Evolutionary conservation across 2,797 vertebrate species (phyloP).

Genomic region (Pampus argenteus): DNA sequence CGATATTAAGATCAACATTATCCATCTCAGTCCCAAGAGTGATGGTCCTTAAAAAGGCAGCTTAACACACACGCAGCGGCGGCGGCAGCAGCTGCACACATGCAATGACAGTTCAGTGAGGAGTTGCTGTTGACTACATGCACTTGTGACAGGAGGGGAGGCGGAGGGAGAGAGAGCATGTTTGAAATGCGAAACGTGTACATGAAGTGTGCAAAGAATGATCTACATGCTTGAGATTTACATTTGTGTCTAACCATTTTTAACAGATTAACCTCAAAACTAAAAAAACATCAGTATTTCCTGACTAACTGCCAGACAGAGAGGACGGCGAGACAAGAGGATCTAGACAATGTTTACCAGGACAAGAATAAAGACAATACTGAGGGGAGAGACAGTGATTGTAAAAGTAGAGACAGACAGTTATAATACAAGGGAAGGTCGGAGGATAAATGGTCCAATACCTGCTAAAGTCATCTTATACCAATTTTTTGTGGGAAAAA

Average conservation of each 20-base stretch:
- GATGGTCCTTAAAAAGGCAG: conserved; percentile 64
- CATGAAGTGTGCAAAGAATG: conserved; percentile 18
- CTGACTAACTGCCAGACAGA: conserved; percentile 55
- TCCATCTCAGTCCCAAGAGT: conserved; percentile 29
- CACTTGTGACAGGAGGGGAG: conserved; percentile 40
- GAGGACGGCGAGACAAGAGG: conserved; percentile 44
- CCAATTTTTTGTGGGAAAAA: conserved; percentile 65
- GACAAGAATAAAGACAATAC: conserved; percentile 49
- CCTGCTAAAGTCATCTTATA: conserved; percentile 47
- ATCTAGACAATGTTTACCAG: conserved; percentile 32
- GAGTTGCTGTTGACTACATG: conserved; percentile 66
- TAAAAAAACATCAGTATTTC: conserved; percentile 19
- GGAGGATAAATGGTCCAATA: conserved; percentile 67
- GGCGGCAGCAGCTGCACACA: conserved; percentile 57
- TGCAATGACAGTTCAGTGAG: conserved; percentile 53
- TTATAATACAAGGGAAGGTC: conserved; percentile 53
- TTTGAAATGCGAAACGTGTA: neutral
- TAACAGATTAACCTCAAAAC: conserved; percentile 41
- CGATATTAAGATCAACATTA: conserved; percentile 23
- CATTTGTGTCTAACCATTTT: conserved; percentile 32
- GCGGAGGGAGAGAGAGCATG: neutral
- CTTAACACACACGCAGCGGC: conserved; percentile 29
- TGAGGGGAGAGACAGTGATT: conserved; percentile 40
- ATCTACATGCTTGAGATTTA: conserved; percentile 51
- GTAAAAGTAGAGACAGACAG: conserved; percentile 56